phyloP scores from a whole-genome alignment of 35 echinoderm and acorn worm species.

The Acanthaster planci region DNA sequence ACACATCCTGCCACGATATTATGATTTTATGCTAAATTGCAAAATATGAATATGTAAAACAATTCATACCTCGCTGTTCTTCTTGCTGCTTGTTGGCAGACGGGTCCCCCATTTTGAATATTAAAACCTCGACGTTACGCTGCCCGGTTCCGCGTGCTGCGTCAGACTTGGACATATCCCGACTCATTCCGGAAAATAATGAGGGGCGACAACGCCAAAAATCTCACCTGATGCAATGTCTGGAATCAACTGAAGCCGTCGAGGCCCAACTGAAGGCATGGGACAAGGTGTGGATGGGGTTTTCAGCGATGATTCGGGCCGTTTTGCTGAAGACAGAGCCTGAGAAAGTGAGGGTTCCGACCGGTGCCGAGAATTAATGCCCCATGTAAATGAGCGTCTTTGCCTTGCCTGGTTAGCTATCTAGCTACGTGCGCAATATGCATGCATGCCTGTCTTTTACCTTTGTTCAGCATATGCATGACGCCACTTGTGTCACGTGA shows the following conservation, averaged over 20 bases:
- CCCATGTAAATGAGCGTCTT: constrained; percentile 11
- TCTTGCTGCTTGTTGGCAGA: constrained; percentile 19
- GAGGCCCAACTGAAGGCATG: background rate
- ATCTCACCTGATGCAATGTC: background rate
- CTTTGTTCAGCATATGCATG: too few species aligned
- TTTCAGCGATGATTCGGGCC: background rate
- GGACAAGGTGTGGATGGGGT: background rate
- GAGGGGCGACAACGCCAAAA: background rate
- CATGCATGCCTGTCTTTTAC: too few species aligned
- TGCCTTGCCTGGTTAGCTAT: too few species aligned
- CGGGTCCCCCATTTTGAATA: constrained; percentile 25
- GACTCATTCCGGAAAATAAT: constrained; percentile 29
- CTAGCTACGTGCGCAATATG: too few species aligned
- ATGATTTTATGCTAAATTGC: constrained; percentile 21
- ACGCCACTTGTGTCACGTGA: too few species aligned
- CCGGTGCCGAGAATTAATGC: constrained; percentile 8
- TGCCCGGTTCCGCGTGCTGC: constrained; percentile 15
- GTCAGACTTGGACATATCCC: constrained; percentile 7
- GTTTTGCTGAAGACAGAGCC: background rate
- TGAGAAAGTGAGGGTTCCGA: constrained; percentile 14
- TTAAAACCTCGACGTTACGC: constrained; percentile 6
- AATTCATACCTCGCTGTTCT: constrained; percentile 19
- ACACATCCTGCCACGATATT: constrained; percentile 5
- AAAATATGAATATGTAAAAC: constrained; percentile 35
- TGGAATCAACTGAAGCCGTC: background rate